phyloP scores from a whole-genome alignment of 1,140 invertebrate genomes.

The Cydia strobilella region DNA sequence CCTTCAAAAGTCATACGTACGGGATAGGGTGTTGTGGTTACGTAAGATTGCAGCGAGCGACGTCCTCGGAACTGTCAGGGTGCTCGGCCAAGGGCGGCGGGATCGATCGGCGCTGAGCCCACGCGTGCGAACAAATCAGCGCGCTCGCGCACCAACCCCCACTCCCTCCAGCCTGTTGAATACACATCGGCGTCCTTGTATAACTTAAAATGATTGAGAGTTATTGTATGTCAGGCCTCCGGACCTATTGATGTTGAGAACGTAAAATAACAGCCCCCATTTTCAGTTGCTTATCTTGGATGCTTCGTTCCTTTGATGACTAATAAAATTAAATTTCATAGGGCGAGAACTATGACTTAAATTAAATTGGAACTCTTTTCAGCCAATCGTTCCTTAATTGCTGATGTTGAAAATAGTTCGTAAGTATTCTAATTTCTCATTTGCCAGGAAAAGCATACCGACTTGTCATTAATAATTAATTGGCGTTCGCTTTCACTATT shows the following conservation, averaged over 20 bases:
- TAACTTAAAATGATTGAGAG: constrained; percentile 28
- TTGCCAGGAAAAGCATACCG: not conserved
- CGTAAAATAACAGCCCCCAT: constrained; percentile 7
- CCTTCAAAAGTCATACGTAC: constrained; percentile 23
- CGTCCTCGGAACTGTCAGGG: constrained; percentile 53
- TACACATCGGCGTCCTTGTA: constrained; percentile 40
- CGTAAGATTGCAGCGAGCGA: constrained; percentile 60
- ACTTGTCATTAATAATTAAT: too few species aligned
- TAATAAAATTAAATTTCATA: constrained; percentile 19
- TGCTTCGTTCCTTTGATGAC: not conserved
- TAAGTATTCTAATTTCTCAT: not conserved
- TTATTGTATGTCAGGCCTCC: constrained; percentile 31
- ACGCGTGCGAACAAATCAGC: constrained; percentile 38
- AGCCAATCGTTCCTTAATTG: not conserved
- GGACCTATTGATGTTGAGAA: constrained; percentile 5
- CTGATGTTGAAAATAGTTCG: not conserved
- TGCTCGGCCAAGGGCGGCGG: constrained; percentile 71
- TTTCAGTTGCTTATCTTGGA: constrained; percentile 18
- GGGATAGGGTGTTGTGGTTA: constrained; percentile 45
- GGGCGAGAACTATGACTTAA: not conserved
- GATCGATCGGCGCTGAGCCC: constrained; percentile 58
- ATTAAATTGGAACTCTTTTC: not conserved
- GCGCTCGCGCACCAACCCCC: constrained; percentile 47
- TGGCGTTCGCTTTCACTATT: too few species aligned
- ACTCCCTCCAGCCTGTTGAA: constrained; percentile 51